Percentiles rank a stretch among this genome's conserved stretches.
phyloP scores from a whole-genome alignment of 2,113 vertebrate genomes.

The Tenebrosternarchus preto region DNA sequence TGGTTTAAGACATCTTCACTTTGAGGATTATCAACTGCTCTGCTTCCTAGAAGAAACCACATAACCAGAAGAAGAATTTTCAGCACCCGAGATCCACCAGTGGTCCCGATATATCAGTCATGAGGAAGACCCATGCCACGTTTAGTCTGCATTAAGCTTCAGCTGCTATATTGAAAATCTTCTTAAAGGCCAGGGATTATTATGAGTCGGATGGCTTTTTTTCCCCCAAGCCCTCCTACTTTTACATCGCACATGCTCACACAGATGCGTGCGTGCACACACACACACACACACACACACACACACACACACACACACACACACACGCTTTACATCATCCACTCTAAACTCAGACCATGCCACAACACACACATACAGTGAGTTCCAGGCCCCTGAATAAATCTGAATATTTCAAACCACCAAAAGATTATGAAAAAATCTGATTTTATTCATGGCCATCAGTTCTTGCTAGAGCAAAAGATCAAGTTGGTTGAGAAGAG shows the following conservation, averaged over 20 bases:
- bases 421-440: constrained; percentile 44
- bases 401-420: constrained; percentile 11
- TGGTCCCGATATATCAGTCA: constrained; percentile 25
- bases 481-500: constrained; percentile 2
- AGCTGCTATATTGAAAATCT: constrained; percentile 45
- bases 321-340: constrained; percentile 8
- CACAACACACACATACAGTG: constrained; percentile 33
- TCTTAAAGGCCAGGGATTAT: constrained; percentile 56
- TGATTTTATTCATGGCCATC: constrained; percentile 42
- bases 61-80: constrained; percentile 37
- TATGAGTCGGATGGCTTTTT: constrained; percentile 40
- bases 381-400: background rate
- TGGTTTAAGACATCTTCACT: constrained; percentile 35
- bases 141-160: constrained; percentile 50
- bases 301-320: background rate
- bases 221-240: constrained; percentile 29
- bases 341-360: constrained; percentile 12
- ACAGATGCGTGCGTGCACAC: too few species aligned
- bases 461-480: constrained; percentile 4
- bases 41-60: constrained; percentile 33
- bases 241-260: background rate
- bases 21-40: constrained; percentile 39
- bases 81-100: constrained; percentile 25
- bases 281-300: too few species aligned
- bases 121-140: constrained; percentile 48